A percentile compares a stretch with the other conserved stretches of the same genome.
Evolutionary conservation across 2,797 vertebrate genomes (phyloP).

Genomic region (Sphenodon punctatus): DNA sequence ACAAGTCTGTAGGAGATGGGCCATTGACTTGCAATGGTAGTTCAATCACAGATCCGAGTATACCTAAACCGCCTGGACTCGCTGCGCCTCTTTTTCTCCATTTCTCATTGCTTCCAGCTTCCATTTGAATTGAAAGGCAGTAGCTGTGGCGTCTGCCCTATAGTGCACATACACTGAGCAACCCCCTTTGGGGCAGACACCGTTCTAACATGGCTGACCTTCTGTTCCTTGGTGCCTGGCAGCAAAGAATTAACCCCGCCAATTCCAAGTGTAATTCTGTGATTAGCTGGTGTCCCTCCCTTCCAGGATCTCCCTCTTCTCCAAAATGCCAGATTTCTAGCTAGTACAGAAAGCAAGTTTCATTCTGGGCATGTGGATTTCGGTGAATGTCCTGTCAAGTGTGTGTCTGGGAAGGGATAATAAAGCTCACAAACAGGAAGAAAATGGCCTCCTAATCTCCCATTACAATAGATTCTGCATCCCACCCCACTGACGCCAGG

Average conservation of each 20-base stretch:
- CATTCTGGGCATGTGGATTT: not conserved
- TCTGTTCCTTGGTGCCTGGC: no score
- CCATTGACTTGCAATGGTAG: not conserved
- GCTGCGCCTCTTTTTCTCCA: not conserved
- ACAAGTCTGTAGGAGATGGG: not conserved
- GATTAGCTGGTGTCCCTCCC: not conserved
- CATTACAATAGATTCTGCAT: not conserved
- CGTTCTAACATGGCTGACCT: no score
- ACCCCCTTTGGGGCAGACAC: no score
- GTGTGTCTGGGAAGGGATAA: not conserved
- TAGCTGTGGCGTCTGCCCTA: not conserved
- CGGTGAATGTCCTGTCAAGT: not conserved
- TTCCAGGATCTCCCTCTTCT: not conserved
- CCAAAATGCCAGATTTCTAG: not conserved
- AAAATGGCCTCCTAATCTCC: not conserved
- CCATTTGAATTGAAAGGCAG: not conserved
- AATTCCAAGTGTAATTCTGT: not conserved
- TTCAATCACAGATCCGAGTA: not conserved
- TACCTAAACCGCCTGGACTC: not conserved
- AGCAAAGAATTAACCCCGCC: not conserved
- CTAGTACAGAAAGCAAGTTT: not conserved
- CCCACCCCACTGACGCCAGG: not conserved
- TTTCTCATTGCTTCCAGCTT: slow-evolving; percentile 5
- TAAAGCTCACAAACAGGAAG: not conserved
- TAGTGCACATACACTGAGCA: not conserved